Evolutionary conservation across 2,888 invertebrate genomes (phyloP).

Genomic region (Priapulus caudatus): DNA sequence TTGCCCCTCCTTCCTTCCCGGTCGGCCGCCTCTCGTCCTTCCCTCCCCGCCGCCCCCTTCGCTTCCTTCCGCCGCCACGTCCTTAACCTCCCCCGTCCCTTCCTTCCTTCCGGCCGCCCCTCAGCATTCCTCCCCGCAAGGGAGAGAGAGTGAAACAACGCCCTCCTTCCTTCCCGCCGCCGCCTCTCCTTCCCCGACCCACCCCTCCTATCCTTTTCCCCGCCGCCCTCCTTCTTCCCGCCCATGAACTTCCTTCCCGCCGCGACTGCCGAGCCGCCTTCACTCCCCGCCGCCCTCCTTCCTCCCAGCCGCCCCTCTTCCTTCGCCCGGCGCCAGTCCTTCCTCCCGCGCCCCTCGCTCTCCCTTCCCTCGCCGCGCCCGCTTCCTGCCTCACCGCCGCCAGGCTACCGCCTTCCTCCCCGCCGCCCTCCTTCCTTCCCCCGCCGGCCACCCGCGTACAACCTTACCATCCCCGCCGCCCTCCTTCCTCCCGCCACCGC

Average conservation of each 20-base stretch:
- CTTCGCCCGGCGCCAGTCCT: neutral
- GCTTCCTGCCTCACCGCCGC: neutral
- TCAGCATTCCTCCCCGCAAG: too few relatives aligned
- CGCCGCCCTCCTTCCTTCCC: neutral
- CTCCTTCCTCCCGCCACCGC: neutral
- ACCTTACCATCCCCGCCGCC: neutral
- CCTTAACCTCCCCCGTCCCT: neutral
- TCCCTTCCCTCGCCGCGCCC: slow-evolving; percentile 4
- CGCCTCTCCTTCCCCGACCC: neutral
- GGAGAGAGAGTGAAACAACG: neutral
- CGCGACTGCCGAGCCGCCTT: neutral
- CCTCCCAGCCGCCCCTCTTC: neutral
- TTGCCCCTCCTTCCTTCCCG: neutral
- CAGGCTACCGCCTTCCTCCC: neutral
- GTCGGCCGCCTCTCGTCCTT: neutral
- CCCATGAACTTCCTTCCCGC: neutral
- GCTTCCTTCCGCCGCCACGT: too few relatives aligned
- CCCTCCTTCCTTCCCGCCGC: neutral
- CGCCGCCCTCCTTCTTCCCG: neutral
- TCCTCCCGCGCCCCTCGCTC: neutral
- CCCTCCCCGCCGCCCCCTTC: too few relatives aligned
- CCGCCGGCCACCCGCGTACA: neutral
- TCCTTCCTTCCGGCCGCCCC: neutral
- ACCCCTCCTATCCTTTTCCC: slow-evolving; percentile 5
- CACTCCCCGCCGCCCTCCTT: neutral